phyloP scores from a whole-genome alignment of 1,140 invertebrate genomes.

The Panagrolaimus sp. region DNA sequence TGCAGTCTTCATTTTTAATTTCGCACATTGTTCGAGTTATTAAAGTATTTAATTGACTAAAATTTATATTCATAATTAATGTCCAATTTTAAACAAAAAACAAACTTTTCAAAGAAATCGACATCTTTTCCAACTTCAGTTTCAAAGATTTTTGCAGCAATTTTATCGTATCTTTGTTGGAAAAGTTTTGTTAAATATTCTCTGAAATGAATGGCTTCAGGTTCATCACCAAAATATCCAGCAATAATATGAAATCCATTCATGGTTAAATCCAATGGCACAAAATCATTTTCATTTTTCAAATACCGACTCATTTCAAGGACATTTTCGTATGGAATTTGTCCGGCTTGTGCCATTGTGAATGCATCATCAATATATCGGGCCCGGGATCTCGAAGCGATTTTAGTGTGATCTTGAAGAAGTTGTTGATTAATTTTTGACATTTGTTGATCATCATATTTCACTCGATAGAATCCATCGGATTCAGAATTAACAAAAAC shows the following conservation, averaged over 20 bases:
- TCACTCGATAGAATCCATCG: constrained; percentile 48
- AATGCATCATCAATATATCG: constrained; percentile 52
- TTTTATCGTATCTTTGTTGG: background rate
- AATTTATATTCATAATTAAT: no score
- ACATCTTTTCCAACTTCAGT: background rate
- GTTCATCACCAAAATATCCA: constrained; percentile 50
- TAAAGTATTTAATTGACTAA: background rate
- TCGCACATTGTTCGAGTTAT: background rate
- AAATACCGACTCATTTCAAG: constrained; percentile 47
- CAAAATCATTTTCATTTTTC: constrained; percentile 42
- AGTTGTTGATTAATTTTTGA: constrained; percentile 44
- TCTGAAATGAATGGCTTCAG: constrained; percentile 39
- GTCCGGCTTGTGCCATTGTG: constrained; percentile 48
- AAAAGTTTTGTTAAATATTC: constrained; percentile 34
- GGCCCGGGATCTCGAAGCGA: constrained; percentile 34
- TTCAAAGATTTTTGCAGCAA: background rate
- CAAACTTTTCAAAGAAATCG: background rate
- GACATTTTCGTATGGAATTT: constrained; percentile 41
- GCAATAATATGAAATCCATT: constrained; percentile 40
- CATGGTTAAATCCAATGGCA: constrained; percentile 49
- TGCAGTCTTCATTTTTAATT: constrained; percentile 8
- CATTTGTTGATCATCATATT: constrained; percentile 30
- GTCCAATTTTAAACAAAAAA: no score
- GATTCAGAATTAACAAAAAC: constrained; percentile 40
- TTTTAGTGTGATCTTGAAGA: constrained; percentile 37